A percentile compares a stretch with the other conserved stretches of the same genome.
Evolutionary conservation across 2,888 invertebrate species (phyloP).

Genomic region (Scrobipalpa atriplicella): DNA sequence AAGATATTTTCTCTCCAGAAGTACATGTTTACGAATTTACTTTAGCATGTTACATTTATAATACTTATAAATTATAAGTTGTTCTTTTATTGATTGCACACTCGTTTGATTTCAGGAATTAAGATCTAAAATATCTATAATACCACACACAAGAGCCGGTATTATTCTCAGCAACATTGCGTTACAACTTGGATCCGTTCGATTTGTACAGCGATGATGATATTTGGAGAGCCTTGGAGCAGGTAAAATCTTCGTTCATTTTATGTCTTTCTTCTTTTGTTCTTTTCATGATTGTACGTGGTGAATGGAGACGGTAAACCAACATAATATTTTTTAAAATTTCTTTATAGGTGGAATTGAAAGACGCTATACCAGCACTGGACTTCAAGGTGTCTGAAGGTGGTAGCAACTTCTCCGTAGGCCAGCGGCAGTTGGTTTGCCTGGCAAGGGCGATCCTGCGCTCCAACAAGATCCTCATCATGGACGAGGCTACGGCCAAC

Average conservation of each 20-base stretch:
- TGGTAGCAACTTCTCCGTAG: conserved; percentile 93
- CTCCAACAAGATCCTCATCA: conserved; percentile 91
- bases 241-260: conserved; percentile 57
- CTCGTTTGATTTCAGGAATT: conserved; percentile 77
- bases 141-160: conserved; percentile 88
- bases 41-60: no score
- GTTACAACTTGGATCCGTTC: conserved; percentile 89
- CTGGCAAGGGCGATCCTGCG: conserved; percentile 93
- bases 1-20: no score
- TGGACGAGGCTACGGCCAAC: conserved; percentile 97
- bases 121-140: conserved; percentile 87
- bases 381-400: conserved; percentile 89
- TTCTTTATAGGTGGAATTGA: conserved; percentile 87
- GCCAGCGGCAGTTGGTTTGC: conserved; percentile 95
- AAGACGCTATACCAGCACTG: conserved; percentile 85
- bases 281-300: not conserved
- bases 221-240: conserved; percentile 87
- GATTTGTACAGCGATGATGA: conserved; percentile 82
- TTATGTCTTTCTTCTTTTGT: no score
- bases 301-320: not conserved
- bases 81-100: no score
- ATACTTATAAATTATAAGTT: no score
- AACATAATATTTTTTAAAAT: conserved; percentile 39
- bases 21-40: no score
- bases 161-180: conserved; percentile 85